Base-by-base conservation (phyloP, 1,140 invertebrate species). In the Drosophila gunungcola region DNA sequence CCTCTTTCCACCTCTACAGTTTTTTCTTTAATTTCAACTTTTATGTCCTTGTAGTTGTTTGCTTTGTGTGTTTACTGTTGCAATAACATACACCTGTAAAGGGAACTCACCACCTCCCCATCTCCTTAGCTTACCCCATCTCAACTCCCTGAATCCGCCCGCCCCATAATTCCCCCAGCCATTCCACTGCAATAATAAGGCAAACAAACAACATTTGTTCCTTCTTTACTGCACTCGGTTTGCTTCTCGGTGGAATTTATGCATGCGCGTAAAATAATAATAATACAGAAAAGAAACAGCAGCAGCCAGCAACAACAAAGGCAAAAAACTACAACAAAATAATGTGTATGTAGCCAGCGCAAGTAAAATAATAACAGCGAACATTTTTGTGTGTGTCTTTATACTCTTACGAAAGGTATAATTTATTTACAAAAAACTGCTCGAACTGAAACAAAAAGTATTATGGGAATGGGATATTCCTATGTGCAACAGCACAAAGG, bases 261-360 rank as follows among this genome's bases (percentile, higher is more conserved):
- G 73, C 76, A 84, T 62, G 81, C 77, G 80, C 80, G 55, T 83
- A 83, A 83, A 83, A 84, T 79, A 84, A 84, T 83, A 83, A 74
- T 73, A 73, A 79, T 63, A 83, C 74, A 56, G 38, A 69, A 43
- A 56, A 68, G 41, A 54, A 68, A 45, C 60, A 63, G 38, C 58
- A 21, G 12, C 12, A 25, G 6, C 21, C 11, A 32, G 12, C 29
- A 55, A 48, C 42, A 68, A 55, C 42, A 54, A 54, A 68, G 32
- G 49, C 63, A 55, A 68, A 27, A 10, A 39, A 53, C 62, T 43
- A 56, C 42, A 70, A 56, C 11, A 69, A 39, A n/a, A 54, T 70
- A 56, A 36, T 69, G 34, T 45, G 45, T 73, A 77, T 39, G 67
- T 74, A 78, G 64, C 70, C 55, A 78, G 75, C 48, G 51, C 54